Evolutionary conservation across 2,888 invertebrate species (phyloP).

Genomic region (Acheta domesticus): DNA sequence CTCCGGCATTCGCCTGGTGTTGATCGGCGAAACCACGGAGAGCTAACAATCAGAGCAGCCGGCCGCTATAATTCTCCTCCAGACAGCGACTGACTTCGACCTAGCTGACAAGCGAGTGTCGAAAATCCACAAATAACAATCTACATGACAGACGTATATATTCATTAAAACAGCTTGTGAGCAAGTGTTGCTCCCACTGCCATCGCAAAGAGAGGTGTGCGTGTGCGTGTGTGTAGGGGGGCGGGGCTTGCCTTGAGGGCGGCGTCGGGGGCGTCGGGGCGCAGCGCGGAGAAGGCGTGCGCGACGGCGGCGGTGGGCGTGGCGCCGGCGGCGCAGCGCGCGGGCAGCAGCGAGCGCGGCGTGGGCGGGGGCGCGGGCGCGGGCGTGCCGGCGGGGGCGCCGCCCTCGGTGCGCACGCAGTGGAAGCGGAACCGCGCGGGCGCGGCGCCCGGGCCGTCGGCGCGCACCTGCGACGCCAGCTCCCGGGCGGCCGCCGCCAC

Average conservation of each 20-base stretch:
- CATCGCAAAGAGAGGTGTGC: too few relatives aligned
- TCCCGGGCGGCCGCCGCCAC: neutral
- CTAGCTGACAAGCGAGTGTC: too few relatives aligned
- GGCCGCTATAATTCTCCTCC: too few relatives aligned
- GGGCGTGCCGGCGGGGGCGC: neutral
- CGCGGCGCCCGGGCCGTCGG: neutral
- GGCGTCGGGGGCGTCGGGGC: neutral
- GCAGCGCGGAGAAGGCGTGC: neutral
- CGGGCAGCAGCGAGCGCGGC: neutral
- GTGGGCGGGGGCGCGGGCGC: neutral
- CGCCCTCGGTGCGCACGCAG: neutral
- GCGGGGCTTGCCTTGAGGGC: neutral
- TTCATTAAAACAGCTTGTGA: too few relatives aligned
- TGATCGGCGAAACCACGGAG: too few relatives aligned
- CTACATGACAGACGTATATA: too few relatives aligned
- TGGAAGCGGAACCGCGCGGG: neutral
- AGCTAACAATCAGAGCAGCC: too few relatives aligned
- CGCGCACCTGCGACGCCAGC: neutral
- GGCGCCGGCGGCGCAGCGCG: neutral
- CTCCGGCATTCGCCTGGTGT: too few relatives aligned
- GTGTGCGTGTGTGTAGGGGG: too few relatives aligned
- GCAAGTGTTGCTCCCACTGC: too few relatives aligned
- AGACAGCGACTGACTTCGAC: too few relatives aligned
- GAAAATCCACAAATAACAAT: too few relatives aligned
- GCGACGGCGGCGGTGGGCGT: neutral